Evolutionary conservation across 2,888 invertebrate genomes (phyloP).

Genomic region (Calameuta pallipes): DNA sequence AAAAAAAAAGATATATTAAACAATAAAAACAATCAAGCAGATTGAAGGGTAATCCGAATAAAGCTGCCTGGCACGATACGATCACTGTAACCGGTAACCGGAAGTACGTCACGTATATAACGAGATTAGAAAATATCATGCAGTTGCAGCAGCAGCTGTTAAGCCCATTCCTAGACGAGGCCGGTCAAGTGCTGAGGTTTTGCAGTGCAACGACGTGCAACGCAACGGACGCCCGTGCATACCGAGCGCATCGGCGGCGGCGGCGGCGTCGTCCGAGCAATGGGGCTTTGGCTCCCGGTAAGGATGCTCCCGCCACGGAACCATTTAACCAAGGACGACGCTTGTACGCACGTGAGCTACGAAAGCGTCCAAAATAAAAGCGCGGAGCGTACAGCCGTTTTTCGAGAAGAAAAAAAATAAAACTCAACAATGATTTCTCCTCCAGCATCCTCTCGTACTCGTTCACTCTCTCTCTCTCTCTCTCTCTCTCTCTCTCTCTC

Average conservation of each 20-base stretch:
- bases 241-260: neutral
- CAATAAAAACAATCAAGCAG: neutral
- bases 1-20: neutral
- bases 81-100: neutral
- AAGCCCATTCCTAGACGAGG: slow-evolving; percentile 63
- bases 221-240: neutral
- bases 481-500: too few species aligned
- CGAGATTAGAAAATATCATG: slow-evolving; percentile 50
- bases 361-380: neutral
- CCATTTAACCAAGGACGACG: neutral
- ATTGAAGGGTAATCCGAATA: neutral
- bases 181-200: slow-evolving; percentile 54
- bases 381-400: neutral
- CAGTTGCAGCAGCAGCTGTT: slow-evolving; percentile 45
- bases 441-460: neutral
- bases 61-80: neutral
- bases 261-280: neutral
- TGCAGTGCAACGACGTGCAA: slow-evolving; percentile 33
- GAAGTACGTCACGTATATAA: slow-evolving; percentile 5
- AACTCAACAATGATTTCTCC: neutral
- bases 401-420: neutral
- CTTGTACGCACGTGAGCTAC: neutral
- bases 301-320: neutral
- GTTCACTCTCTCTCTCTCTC: neutral
- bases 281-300: neutral